Percentiles rank a stretch among this genome's conserved stretches.
phyloP scores from a whole-genome alignment of 1,140 invertebrate genomes.

The Hyposmocoma kahamanoa region DNA sequence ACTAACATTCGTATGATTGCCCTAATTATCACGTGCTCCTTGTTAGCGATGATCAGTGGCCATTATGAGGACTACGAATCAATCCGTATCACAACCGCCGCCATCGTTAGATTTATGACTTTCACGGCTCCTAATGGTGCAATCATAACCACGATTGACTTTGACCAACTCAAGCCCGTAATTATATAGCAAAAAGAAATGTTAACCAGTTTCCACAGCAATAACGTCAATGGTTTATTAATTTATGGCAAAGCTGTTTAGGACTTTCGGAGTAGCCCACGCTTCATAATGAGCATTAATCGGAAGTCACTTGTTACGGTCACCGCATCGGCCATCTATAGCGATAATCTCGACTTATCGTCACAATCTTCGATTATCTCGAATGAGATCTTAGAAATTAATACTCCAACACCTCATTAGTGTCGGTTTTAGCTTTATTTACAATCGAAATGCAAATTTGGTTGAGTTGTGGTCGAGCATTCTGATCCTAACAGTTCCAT shows the following conservation, averaged over 20 bases:
- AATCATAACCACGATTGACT: conserved; percentile 51
- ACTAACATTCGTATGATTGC: conserved; percentile 49
- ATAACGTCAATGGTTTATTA: neutral
- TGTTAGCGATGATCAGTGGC: conserved; percentile 57
- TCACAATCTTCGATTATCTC: conserved; percentile 51
- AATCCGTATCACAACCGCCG: conserved; percentile 41
- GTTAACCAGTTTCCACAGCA: no score
- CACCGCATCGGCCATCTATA: conserved; percentile 23
- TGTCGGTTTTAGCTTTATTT: conserved; percentile 43
- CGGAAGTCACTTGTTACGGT: conserved; percentile 48
- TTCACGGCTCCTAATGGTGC: conserved; percentile 58
- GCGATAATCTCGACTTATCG: conserved; percentile 34
- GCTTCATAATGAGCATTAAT: neutral
- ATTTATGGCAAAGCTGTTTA: neutral
- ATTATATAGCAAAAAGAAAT: neutral
- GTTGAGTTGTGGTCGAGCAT: conserved; percentile 44
- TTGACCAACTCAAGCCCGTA: neutral
- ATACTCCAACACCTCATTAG: conserved; percentile 67
- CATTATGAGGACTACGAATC: conserved; percentile 51
- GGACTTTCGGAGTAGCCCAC: neutral
- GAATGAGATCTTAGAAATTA: conserved; percentile 51
- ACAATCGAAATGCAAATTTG: conserved; percentile 65
- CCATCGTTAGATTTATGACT: conserved; percentile 51
- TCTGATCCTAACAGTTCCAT: conserved; percentile 35
- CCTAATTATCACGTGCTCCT: conserved; percentile 63